A percentile compares a stretch with the other conserved stretches of the same genome.
Evolutionary conservation across 2,888 invertebrate species (phyloP).

Genomic region (Morpho helenor): DNA sequence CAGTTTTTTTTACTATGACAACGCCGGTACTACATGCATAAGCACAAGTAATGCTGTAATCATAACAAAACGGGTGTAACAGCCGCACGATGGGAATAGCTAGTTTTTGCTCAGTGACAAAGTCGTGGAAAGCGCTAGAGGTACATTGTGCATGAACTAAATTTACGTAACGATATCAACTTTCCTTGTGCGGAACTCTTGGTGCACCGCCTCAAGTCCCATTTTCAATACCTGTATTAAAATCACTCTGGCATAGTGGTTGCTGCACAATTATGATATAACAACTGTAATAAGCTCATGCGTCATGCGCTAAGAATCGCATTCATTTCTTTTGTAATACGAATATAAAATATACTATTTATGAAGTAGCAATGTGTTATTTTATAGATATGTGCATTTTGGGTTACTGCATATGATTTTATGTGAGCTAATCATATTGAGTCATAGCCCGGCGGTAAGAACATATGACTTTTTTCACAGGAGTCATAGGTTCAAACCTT

Average conservation of each 20-base stretch:
- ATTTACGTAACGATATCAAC: slow-evolving; percentile 62
- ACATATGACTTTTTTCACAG: too few relatives aligned
- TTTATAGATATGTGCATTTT: too few relatives aligned
- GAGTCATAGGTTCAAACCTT: too few relatives aligned
- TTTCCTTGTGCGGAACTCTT: slow-evolving; percentile 42
- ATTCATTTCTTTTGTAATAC: not conserved
- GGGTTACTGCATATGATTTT: too few relatives aligned
- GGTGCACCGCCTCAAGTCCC: slow-evolving; percentile 10
- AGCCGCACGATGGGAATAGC: slow-evolving; percentile 55
- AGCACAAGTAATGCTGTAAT: slow-evolving; percentile 44
- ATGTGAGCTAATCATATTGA: too few relatives aligned
- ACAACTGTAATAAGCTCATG: not conserved
- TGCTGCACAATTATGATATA: slow-evolving; percentile 2
- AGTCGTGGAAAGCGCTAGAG: slow-evolving; percentile 30
- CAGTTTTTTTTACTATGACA: not conserved
- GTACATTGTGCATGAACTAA: slow-evolving; percentile 47
- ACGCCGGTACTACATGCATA: not conserved
- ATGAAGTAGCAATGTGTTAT: too few relatives aligned
- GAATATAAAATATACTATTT: too few relatives aligned
- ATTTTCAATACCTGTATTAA: slow-evolving; percentile 22
- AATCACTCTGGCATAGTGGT: slow-evolving; percentile 12
- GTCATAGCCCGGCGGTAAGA: too few relatives aligned
- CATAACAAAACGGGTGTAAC: slow-evolving; percentile 40
- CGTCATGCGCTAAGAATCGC: not conserved
- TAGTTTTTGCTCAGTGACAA: slow-evolving; percentile 49